A percentile compares a stretch with the other conserved stretches of the same genome.
Evolutionary conservation across 2,113 vertebrate species (phyloP).

Genomic region (Shinisaurus crocodilurus): DNA sequence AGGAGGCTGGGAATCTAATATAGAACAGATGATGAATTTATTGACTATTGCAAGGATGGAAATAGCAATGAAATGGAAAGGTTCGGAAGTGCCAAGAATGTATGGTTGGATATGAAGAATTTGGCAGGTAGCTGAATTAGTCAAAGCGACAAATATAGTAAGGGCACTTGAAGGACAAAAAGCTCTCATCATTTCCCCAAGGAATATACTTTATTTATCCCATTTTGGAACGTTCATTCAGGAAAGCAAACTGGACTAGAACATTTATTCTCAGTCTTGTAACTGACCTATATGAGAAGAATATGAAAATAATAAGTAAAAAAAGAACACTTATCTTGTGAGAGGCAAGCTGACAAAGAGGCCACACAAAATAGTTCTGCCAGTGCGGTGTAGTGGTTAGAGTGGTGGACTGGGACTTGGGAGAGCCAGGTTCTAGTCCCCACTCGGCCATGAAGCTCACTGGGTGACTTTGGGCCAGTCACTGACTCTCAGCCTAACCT

Average conservation of each 20-base stretch:
- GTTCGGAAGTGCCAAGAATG: constrained; percentile 26
- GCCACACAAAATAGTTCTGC: background rate
- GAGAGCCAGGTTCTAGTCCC: no score
- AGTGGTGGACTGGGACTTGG: no score
- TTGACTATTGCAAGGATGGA: constrained; percentile 15
- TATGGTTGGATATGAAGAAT: constrained; percentile 1
- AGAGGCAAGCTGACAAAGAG: background rate
- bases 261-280: background rate
- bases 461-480: no score
- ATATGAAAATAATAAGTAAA: background rate
- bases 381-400: no score
- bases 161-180: constrained; percentile 1
- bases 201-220: constrained; percentile 13
- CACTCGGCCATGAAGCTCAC: no score
- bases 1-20: background rate
- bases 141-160: constrained; percentile 17
- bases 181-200: background rate
- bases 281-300: background rate
- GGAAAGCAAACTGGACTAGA: constrained; percentile 1
- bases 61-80: constrained; percentile 21
- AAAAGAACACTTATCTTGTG: background rate
- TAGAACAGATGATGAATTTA: constrained; percentile 21
- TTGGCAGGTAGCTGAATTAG: constrained; percentile 11
- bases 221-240: constrained; percentile 23
- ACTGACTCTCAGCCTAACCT: no score